Conservation (phyloP, 2,888 invertebrate species). For the Gnatocerus cornutus region DNA sequence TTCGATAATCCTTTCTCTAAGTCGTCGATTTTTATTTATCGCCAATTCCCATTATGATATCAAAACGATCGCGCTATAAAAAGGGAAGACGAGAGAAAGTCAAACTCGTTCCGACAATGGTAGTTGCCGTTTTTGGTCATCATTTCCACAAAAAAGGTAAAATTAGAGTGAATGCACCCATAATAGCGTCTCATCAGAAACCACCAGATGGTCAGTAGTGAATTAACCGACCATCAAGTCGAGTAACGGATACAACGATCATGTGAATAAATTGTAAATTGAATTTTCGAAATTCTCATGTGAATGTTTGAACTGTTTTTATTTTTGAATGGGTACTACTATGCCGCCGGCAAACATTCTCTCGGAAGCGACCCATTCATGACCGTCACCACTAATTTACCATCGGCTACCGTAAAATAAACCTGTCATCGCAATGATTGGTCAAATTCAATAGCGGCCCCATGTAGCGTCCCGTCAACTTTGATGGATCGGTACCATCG, state of each 20-base stretch:
- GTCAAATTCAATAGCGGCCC: not conserved
- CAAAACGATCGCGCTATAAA: conserved; percentile 20
- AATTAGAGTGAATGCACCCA: conserved; percentile 10
- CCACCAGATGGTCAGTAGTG: conserved; percentile 4
- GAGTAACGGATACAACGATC: conserved; percentile 26
- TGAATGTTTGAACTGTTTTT: conserved; percentile 19
- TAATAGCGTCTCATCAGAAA: conserved; percentile 18
- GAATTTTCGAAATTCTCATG: conserved; percentile 32
- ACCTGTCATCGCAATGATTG: not conserved
- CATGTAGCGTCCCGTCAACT: not conserved
- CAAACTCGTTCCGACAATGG: conserved; percentile 1
- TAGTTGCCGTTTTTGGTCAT: conserved; percentile 15
- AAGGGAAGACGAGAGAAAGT: conserved; percentile 25
- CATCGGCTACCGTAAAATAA: not conserved
- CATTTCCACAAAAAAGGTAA: conserved; percentile 3
- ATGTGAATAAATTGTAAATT: conserved; percentile 24
- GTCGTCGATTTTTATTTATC: conserved; percentile 29
- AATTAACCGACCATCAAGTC: conserved; percentile 14
- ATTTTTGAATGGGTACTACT: conserved; percentile 11
- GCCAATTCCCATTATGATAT: conserved; percentile 13
- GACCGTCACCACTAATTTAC: not conserved
- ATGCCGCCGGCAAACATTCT: conserved; percentile 16
- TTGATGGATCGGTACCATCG: not conserved
- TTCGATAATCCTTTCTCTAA: conserved; percentile 42
- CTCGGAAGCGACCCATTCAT: conserved; percentile 16